Evolutionary conservation across 2,888 invertebrate species (phyloP).

Genomic region (Idaea biselata): DNA sequence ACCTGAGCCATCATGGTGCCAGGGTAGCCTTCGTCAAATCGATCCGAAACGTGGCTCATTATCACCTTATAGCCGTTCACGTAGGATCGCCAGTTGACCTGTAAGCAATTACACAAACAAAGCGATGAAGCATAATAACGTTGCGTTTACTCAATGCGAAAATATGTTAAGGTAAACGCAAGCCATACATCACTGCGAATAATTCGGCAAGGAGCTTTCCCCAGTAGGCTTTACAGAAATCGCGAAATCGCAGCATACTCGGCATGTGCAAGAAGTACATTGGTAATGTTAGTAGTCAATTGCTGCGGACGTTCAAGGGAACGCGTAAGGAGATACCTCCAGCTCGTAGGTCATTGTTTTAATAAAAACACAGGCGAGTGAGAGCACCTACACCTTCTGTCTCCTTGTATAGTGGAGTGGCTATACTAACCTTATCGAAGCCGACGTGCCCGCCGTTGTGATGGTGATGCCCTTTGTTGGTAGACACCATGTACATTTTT

Average conservation of each 20-base stretch:
- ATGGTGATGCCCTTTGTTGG: slow-evolving; percentile 86
- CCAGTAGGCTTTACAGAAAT: too few relatives aligned
- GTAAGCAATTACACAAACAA: slow-evolving; percentile 13
- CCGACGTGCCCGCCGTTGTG: slow-evolving; percentile 93
- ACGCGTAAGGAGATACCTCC: too few relatives aligned
- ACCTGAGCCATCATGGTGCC: slow-evolving; percentile 88
- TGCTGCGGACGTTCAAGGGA: too few relatives aligned
- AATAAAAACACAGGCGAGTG: neutral
- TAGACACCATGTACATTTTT: slow-evolving; percentile 84
- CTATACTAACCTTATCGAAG: slow-evolving; percentile 84
- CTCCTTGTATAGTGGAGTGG: neutral
- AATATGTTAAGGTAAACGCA: too few relatives aligned
- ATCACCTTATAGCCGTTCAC: slow-evolving; percentile 82
- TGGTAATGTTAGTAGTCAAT: too few relatives aligned
- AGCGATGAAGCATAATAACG: neutral
- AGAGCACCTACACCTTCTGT: neutral
- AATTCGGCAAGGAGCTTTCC: too few relatives aligned
- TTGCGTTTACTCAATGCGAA: neutral
- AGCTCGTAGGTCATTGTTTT: too few relatives aligned
- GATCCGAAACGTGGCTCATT: slow-evolving; percentile 87
- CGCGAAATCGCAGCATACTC: too few relatives aligned
- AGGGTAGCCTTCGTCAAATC: slow-evolving; percentile 94
- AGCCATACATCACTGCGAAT: too few relatives aligned
- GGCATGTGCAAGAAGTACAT: too few relatives aligned
- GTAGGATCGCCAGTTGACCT: slow-evolving; percentile 85